These are phyloP conservation scores for Scalopus aquaticus DNA, from an alignment of 2,113 vertebrate species.

Conservation along the genomic window DNA sequence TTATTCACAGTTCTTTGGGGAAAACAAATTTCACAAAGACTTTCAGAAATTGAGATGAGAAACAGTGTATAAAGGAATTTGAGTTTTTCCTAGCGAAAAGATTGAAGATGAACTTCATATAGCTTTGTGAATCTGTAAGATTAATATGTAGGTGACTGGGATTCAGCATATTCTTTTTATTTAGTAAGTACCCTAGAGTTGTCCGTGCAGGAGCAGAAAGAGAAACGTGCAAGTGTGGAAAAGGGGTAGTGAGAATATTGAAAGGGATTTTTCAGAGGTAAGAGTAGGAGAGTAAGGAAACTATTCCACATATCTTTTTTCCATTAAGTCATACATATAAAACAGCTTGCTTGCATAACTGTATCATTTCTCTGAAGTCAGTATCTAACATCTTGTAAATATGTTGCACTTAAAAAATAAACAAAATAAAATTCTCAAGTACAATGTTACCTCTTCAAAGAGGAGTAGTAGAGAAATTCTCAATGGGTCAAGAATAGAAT, in stretches of 20 bases:
- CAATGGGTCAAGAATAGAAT: slow-evolving; percentile 15
- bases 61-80: not conserved
- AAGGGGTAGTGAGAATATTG: not conserved
- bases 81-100: slow-evolving; percentile 31
- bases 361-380: slow-evolving; percentile 39
- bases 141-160: not conserved
- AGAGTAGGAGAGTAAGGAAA: not conserved
- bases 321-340: not conserved
- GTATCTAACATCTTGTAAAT: slow-evolving; percentile 32
- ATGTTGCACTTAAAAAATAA: not conserved
- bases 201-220: not conserved
- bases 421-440: not conserved
- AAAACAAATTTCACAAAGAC: not conserved
- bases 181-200: slow-evolving; percentile 19
- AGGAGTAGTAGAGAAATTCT: not conserved
- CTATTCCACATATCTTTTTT: not conserved
- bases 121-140: not conserved
- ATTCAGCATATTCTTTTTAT: not conserved
- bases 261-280: slow-evolving; percentile 19
- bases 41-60: slow-evolving; percentile 40
- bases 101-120: not conserved
- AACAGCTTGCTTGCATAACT: slow-evolving; percentile 3
- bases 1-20: too few species aligned
- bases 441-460: not conserved
- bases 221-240: not conserved